phyloP scores from a whole-genome alignment of 2,888 invertebrate species.

The Drosophila neonasuta region DNA sequence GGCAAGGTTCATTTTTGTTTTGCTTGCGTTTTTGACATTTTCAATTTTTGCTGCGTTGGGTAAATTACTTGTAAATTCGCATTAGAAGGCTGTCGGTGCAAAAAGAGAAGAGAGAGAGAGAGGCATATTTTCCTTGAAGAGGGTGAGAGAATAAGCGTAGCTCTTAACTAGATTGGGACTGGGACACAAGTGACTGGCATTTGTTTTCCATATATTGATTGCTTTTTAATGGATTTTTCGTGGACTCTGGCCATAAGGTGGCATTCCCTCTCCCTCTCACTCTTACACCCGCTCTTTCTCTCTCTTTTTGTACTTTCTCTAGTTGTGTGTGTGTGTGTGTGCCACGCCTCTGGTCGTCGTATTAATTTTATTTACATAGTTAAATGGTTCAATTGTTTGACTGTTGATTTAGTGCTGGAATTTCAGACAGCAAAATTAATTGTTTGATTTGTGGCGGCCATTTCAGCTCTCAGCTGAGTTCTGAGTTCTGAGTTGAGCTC shows the following conservation, averaged over 20 bases:
- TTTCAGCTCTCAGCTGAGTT: constrained; percentile 15
- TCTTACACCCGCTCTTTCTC: neutral
- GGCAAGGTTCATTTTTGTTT: constrained; percentile 59
- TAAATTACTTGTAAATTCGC: constrained; percentile 71
- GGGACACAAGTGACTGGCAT: constrained; percentile 64
- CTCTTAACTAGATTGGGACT: constrained; percentile 65
- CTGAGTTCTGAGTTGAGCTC: neutral
- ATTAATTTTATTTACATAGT: constrained; percentile 76
- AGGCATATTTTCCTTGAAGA: neutral
- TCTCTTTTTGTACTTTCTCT: constrained; percentile 5
- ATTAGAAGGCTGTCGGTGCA: constrained; percentile 50
- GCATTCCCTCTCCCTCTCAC: constrained; percentile 4
- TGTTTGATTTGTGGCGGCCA: constrained; percentile 69
- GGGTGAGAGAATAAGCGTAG: neutral
- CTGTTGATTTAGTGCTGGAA: constrained; percentile 76
- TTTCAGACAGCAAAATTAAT: constrained; percentile 74
- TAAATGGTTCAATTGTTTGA: constrained; percentile 77
- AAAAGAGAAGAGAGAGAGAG: neutral
- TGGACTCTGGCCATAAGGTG: constrained; percentile 61
- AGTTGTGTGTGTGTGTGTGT: constrained; percentile 4
- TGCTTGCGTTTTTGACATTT: constrained; percentile 69
- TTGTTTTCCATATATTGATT: constrained; percentile 76
- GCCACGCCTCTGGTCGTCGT: constrained; percentile 37
- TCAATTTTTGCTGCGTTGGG: constrained; percentile 61
- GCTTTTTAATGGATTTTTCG: constrained; percentile 76